Base-by-base conservation (phyloP, 2,113 vertebrate species). In the Peromyscus leucopus region DNA sequence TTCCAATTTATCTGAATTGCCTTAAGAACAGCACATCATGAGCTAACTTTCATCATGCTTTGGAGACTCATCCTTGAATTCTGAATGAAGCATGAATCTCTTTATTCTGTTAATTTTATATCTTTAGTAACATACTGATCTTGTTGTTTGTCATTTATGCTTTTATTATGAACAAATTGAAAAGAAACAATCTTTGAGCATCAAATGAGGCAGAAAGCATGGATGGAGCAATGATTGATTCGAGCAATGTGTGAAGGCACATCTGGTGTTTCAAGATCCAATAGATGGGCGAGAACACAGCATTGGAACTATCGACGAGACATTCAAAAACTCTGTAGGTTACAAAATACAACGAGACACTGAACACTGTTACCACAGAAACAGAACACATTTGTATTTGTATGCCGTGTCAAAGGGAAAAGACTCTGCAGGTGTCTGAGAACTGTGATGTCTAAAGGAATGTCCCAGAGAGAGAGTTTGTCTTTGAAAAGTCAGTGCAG, bases 1-100 rank as follows among this genome's bases (percentile, higher is more conserved):
- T 48, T 15, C 17, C 33, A 78, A 6, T 2, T 57, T 51, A 21
- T 36, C 36, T 0, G 0, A 19, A 13, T 8, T 24, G 33, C 1
- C 17, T 59, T 3, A 21, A 24, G 17, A 88, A 59, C 5, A 28
- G 17, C 24, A 33, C 48, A 0, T 11, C 31, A 0, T 5, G 42
- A 48, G 5, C 26, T 65, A 11, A 57, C 8, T 57, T 46, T 67
- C 7, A 33, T 67, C 13, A 1, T 0, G 7, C 26, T 2, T 72
- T 36, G 16, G 69, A 89, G 21, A 36, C 31, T 85, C 63, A 46
- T 69, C 28, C 26, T 2, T 57, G 63, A 84, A 79, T n/a, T 72
- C 82, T 17, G 15, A 59, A 26, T 21, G 21, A 13, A 39, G 10
- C 59, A 19, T 19, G 11, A 76, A 15, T 74, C 10, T 17, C 63